Conservation (phyloP, 2,113 vertebrate species). For the Cromileptes altivelis region DNA sequence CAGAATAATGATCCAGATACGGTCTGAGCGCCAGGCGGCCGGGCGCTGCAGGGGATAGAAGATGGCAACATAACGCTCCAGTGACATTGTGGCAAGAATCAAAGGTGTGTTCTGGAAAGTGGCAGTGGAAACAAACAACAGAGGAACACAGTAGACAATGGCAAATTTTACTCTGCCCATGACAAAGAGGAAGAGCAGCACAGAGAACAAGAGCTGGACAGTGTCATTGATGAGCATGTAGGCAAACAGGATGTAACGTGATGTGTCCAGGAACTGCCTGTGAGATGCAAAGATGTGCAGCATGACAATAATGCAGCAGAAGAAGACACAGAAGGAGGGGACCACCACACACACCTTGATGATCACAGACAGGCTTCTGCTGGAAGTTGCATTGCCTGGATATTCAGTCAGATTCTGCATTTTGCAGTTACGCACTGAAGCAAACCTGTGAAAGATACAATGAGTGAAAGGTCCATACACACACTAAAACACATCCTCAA, state of each 20-base stretch:
- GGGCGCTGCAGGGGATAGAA: constrained; percentile 79
- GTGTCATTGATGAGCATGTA: constrained; percentile 86
- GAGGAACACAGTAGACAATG: constrained; percentile 62
- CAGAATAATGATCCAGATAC: constrained; percentile 79
- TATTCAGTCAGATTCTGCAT: constrained; percentile 81
- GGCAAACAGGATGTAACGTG: constrained; percentile 84
- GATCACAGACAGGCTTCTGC: constrained; percentile 65
- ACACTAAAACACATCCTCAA: background rate
- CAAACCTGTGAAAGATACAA: constrained; percentile 26
- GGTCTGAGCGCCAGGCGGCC: constrained; percentile 73
- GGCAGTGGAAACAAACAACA: constrained; percentile 76
- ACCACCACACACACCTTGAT: constrained; percentile 82
- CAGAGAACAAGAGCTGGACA: constrained; percentile 78
- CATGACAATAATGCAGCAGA: constrained; percentile 79
- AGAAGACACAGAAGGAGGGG: constrained; percentile 79
- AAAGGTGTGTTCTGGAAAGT: constrained; percentile 82
- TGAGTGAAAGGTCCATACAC: background rate
- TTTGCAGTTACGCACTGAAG: constrained; percentile 17
- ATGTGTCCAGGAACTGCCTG: constrained; percentile 79
- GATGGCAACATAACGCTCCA: constrained; percentile 86
- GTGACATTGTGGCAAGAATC: constrained; percentile 84
- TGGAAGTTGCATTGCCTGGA: constrained; percentile 64
- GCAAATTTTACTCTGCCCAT: constrained; percentile 71
- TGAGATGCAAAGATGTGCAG: constrained; percentile 81
- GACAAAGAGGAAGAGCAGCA: constrained; percentile 80